phyloP scores from a whole-genome alignment of 2,888 invertebrate genomes.

The Stenodema calcarata region DNA sequence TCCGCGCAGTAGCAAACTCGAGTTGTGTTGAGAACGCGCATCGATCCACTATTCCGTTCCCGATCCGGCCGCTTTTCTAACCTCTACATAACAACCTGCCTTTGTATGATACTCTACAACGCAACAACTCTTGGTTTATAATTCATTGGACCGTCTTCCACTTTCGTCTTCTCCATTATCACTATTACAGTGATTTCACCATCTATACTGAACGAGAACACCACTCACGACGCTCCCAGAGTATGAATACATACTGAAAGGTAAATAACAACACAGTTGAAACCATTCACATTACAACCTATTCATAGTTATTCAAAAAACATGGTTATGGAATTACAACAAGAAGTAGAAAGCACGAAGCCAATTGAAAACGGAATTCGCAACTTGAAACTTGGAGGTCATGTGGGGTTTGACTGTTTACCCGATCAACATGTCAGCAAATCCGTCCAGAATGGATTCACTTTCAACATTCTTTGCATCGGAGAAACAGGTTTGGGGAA shows the following conservation, averaged over 20 bases:
- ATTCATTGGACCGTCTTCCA: neutral
- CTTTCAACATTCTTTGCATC: conserved; percentile 98
- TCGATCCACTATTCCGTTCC: neutral
- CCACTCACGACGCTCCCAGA: neutral
- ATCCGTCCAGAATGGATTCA: conserved; percentile 96
- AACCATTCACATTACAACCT: neutral
- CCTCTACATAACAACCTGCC: neutral
- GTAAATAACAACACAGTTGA: neutral
- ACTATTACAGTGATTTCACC: neutral
- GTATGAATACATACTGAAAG: neutral
- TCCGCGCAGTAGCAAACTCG: neutral
- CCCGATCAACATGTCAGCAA: conserved; percentile 98
- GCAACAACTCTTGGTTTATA: neutral
- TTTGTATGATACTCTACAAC: neutral
- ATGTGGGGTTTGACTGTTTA: conserved; percentile 98
- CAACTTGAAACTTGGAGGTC: conserved; percentile 85
- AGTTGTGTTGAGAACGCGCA: neutral
- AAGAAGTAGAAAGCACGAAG: neutral
- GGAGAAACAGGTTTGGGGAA: conserved; percentile 99
- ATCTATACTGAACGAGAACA: neutral
- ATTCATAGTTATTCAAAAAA: neutral
- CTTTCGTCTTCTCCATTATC: neutral
- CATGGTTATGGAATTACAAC: conserved; percentile 20
- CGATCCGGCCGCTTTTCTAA: neutral
- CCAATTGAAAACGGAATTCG: conserved; percentile 65